Percentiles rank a stretch among this genome's conserved stretches.
These are phyloP conservation scores for Sesamia inferens DNA, from an alignment of 2,888 invertebrate genomes.

Conservation along the genomic window DNA sequence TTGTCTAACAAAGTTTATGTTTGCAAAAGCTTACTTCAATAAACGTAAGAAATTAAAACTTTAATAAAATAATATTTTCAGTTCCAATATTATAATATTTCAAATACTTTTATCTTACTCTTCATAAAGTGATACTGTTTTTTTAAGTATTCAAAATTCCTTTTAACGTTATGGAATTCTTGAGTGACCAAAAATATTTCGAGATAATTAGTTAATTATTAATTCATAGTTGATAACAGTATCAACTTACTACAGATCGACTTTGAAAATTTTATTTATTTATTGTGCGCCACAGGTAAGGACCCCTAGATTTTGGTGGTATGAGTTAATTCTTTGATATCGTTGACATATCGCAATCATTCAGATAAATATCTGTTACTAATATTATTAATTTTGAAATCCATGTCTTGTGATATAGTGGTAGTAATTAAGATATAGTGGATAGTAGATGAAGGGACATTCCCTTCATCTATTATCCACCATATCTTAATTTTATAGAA, in stretches of 20 bases:
- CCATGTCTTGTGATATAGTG: no score
- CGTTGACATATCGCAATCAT: background rate
- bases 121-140: slow-evolving; percentile 17
- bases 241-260: slow-evolving; percentile 32
- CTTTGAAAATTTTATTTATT: no score
- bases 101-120: slow-evolving; percentile 7
- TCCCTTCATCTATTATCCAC: background rate
- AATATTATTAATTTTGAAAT: background rate
- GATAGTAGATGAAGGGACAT: background rate
- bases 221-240: no score
- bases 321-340: background rate
- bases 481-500: slow-evolving; percentile 42
- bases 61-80: background rate
- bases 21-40: background rate
- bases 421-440: slow-evolving; percentile 25
- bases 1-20: background rate
- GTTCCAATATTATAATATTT: background rate
- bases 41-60: background rate
- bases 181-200: slow-evolving; percentile 48
- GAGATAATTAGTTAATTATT: no score
- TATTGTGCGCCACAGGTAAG: background rate
- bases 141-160: slow-evolving; percentile 35
- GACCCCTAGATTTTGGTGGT: slow-evolving; percentile 3
- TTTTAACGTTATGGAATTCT: slow-evolving; percentile 28
- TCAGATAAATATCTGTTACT: background rate